Percentiles rank a stretch among this genome's conserved stretches.
Evolutionary conservation across 2,888 invertebrate genomes (phyloP).

Genomic region (Ceriagrion tenellum): DNA sequence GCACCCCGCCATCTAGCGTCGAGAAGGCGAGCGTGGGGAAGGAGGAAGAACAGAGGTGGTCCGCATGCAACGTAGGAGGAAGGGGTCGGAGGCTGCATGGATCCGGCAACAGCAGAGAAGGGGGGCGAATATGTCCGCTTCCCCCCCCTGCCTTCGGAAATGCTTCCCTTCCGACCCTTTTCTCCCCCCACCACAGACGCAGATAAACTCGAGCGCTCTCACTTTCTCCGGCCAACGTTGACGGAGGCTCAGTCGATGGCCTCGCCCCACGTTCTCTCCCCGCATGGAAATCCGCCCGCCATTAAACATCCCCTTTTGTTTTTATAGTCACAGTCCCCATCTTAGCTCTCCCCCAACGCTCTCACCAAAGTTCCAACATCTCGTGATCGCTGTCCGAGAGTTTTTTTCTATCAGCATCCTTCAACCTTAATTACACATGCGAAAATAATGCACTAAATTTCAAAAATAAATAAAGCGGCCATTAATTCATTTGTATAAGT

Average conservation of each 20-base stretch:
- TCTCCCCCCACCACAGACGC: background rate
- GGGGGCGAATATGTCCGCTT: background rate
- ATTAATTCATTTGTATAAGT: no score
- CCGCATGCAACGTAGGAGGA: background rate
- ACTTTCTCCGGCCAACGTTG: background rate
- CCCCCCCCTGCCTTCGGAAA: background rate
- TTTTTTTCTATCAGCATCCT: no score
- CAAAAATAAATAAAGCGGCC: no score
- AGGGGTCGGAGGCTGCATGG: background rate
- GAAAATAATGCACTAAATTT: no score
- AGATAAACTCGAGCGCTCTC: background rate
- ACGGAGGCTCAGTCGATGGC: background rate
- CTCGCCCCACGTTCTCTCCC: background rate
- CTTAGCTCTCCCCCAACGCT: background rate
- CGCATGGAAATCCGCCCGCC: background rate
- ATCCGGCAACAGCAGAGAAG: background rate
- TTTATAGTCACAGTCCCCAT: background rate
- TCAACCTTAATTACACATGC: no score
- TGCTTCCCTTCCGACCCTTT: background rate
- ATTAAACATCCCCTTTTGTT: background rate
- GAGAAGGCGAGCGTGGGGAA: background rate
- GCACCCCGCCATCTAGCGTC: background rate
- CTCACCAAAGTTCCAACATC: background rate
- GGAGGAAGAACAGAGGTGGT: background rate
- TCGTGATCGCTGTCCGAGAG: no score